Base-by-base conservation (phyloP, 2,797 vertebrate genomes). In the Alosa sapidissima region DNA sequence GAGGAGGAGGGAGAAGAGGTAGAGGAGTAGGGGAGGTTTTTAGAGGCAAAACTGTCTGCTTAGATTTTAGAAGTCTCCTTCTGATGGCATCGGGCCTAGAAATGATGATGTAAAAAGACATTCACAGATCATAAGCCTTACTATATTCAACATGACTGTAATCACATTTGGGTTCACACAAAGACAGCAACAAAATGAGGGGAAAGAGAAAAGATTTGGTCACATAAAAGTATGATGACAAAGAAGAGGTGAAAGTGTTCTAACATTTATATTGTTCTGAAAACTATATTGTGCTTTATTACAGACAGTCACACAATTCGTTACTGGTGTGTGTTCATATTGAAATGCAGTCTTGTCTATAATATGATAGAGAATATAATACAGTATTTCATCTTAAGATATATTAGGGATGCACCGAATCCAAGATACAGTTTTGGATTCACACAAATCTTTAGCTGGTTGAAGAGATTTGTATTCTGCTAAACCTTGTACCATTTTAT, bases 61-160 rank as follows among this genome's bases (percentile, higher is more conserved):
- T 16, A 75, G 16, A 75, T 75, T 72, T 41, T 16, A 36, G 68
- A 75, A 19, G 14, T 75, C 28, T 36, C 62, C 36, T 75, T 75
- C 4, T 75, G 68, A 19, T 75, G 68, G 36, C 68, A 75, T 45
- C 6, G 36, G 19, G 68, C 68, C 36, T 36, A 75, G 68, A 75
- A 75, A 75, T 45, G 11, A 28, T 68, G 62, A 68, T 75, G 68
- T 45, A 68, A 68, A 68, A 68, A 68, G 68, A 75, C 68, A 75
- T 45, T 75, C 33, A 75, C 68, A 75, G 33, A 75, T 75, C 68
- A 75, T 19, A 75, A 19, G 68, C 68, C 68, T 75, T 75, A 75
- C 68, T 75, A 75, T 5, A 5, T 75, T 75, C 68, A 45, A 0
- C 33, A 16, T 75, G 36, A 75, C 68, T 75, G 33, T 16, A 75